These are phyloP conservation scores for Hestina assimilis DNA, from an alignment of 1,140 invertebrate genomes.

Conservation along the genomic window DNA sequence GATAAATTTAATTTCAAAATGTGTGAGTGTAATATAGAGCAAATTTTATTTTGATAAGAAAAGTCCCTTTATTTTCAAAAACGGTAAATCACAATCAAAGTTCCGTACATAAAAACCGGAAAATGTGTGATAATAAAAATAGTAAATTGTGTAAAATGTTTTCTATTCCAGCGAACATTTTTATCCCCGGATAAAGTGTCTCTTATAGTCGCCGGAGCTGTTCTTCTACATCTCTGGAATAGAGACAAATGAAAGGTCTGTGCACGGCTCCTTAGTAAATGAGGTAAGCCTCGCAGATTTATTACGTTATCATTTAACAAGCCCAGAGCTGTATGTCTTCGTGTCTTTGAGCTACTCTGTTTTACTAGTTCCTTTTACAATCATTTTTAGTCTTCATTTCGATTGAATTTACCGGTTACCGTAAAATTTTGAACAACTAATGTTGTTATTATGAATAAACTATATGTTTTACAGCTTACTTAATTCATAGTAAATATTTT, in stretches of 20 bases:
- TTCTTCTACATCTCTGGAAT: conserved; percentile 21
- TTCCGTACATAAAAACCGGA: background rate
- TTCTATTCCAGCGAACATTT: background rate
- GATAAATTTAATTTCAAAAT: too few relatives aligned
- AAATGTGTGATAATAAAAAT: background rate
- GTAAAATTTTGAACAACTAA: too few relatives aligned
- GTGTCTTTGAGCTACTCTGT: background rate
- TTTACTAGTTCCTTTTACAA: background rate
- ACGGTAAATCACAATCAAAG: too few relatives aligned
- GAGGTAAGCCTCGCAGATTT: conserved; percentile 26
- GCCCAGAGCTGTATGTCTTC: conserved; percentile 6
- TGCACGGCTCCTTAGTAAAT: conserved; percentile 19
- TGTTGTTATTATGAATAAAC: too few relatives aligned
- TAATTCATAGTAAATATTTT: too few relatives aligned
- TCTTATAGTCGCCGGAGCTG: background rate
- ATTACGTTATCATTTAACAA: conserved; percentile 22
- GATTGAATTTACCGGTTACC: too few relatives aligned
- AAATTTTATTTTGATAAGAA: too few relatives aligned
- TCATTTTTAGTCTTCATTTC: too few relatives aligned
- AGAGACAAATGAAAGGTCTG: conserved; percentile 22
- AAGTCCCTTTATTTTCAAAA: too few relatives aligned
- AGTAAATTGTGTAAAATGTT: background rate
- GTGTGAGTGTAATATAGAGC: too few relatives aligned
- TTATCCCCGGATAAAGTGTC: background rate
- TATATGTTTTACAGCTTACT: too few relatives aligned